A percentile compares a stretch with the other conserved stretches of the same genome.
Evolutionary conservation across 2,113 vertebrate species (phyloP).

Genomic region (Mugil cephalus): DNA sequence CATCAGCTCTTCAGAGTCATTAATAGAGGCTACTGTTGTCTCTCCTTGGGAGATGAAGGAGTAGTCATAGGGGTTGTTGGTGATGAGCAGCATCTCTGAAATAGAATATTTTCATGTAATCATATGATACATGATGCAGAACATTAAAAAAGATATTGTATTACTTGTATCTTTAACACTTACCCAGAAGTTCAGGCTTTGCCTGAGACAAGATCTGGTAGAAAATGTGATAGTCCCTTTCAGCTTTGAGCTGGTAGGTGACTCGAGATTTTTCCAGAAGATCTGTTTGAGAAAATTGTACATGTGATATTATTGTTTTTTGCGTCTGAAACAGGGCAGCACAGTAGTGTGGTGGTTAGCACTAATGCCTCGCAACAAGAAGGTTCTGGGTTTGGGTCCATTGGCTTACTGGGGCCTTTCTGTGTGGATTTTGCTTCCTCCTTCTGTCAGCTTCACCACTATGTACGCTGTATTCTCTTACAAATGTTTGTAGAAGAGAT

Average conservation of each 20-base stretch:
- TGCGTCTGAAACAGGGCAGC: background rate
- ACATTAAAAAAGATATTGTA: background rate
- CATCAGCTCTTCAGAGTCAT: conserved; percentile 73
- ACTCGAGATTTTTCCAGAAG: conserved; percentile 92
- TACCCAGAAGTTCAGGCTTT: conserved; percentile 91
- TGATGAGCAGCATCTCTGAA: conserved; percentile 84
- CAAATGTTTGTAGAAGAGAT: too few species aligned
- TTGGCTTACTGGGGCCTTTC: too few species aligned
- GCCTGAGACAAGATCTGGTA: conserved; percentile 92
- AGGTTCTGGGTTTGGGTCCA: too few species aligned
- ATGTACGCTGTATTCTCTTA: too few species aligned
- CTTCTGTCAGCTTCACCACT: too few species aligned
- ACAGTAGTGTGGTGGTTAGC: too few species aligned
- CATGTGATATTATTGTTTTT: background rate
- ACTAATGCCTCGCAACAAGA: too few species aligned
- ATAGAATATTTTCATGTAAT: background rate
- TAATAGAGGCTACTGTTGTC: conserved; percentile 72
- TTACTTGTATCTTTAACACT: background rate
- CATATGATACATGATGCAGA: background rate
- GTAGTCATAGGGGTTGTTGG: conserved; percentile 80
- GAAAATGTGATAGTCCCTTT: conserved; percentile 93
- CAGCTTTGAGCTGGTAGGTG: conserved; percentile 91
- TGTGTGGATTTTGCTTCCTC: too few species aligned
- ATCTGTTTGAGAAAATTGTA: conserved; percentile 74
- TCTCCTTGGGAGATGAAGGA: conserved; percentile 81